Evolutionary conservation across 2,113 vertebrate genomes (phyloP), one percentile per base, ranked within the genome.

Genomic region (Morone chrysops): DNA sequence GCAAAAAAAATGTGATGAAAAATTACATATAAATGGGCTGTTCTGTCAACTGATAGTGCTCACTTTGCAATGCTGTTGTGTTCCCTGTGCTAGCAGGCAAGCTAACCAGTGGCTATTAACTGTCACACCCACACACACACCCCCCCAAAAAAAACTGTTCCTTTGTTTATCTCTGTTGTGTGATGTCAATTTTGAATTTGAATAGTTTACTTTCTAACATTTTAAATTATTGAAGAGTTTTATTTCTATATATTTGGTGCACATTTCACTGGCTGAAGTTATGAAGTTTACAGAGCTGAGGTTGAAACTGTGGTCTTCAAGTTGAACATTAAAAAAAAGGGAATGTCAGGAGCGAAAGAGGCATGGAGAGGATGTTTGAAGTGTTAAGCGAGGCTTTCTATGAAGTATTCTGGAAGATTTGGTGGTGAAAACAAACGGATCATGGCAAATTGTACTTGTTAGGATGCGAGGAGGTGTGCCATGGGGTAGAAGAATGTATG

Each of bases 231-330:
- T 92, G 56, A 84, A 90, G 86, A 92, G 87, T 89, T 94, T 91
- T 92, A 89, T 90, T 90, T 90, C 79, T 90, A 88, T 91, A 88
- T 89, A 85, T 88, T 91, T 89, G 92, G 91, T 92, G 91, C 88
- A 88, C 84, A 63, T 85, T 92, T 95, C 89, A 90, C 90, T 91
- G 90, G 93, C 93, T 94, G 93, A 93, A 92, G 87, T 93, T 91
- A 93, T 94, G 93, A 94, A 70, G 92, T 94, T 94, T 92, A 91
- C 90, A 82, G 89, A 79, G 70, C 65, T 70, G 89, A 73, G 81
- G 82, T 66, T 80, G 70, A 84, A 87, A 85, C 81, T 51, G 74
- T 87, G 86, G 78, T 86, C 73, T 81, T 84, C 8, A 75, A 87
- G 69, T 74, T 69, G 57, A 83, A 77, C 22, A 51, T 61, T 6